Percentiles rank a stretch among this genome's conserved stretches.
Conservation (phyloP, 2,113 vertebrate genomes). For the Pseudopodoces humilis region DNA sequence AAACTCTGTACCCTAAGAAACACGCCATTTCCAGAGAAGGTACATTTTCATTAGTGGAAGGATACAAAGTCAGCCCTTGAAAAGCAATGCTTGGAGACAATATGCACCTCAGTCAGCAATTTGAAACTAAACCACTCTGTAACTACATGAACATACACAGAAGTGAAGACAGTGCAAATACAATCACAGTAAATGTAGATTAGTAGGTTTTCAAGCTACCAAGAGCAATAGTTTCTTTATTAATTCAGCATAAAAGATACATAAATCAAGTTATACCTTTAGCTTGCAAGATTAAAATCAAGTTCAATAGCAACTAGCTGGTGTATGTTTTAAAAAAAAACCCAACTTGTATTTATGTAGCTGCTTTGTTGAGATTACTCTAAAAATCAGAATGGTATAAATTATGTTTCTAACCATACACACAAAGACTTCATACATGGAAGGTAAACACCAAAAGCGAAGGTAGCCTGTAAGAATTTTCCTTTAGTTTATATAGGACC, state of each 20-base stretch:
- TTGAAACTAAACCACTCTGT: not conserved
- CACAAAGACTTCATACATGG: not conserved
- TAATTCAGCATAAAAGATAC: conserved; percentile 51
- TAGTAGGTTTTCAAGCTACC: not conserved
- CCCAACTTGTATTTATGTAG: not conserved
- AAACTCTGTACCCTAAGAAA: not conserved
- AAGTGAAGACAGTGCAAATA: not conserved
- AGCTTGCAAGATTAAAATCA: conserved; percentile 24
- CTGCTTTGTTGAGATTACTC: not conserved
- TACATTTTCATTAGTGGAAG: not conserved
- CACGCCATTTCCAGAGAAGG: not conserved
- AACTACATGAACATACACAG: not conserved
- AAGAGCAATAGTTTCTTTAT: conserved; percentile 57
- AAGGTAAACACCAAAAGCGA: conserved; percentile 11
- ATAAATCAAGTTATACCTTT: conserved; percentile 14
- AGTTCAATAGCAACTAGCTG: not conserved
- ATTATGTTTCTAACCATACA: conserved; percentile 50
- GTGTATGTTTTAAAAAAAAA: not conserved
- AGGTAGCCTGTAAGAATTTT: conserved; percentile 1
- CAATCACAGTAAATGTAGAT: not conserved
- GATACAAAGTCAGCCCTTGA: not conserved
- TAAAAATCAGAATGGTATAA: conserved; percentile 48
- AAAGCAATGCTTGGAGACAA: not conserved
- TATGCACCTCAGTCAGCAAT: not conserved
- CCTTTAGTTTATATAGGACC: not conserved